phyloP scores from a whole-genome alignment of 2,888 invertebrate genomes.

The Drosophila fungiperda region DNA sequence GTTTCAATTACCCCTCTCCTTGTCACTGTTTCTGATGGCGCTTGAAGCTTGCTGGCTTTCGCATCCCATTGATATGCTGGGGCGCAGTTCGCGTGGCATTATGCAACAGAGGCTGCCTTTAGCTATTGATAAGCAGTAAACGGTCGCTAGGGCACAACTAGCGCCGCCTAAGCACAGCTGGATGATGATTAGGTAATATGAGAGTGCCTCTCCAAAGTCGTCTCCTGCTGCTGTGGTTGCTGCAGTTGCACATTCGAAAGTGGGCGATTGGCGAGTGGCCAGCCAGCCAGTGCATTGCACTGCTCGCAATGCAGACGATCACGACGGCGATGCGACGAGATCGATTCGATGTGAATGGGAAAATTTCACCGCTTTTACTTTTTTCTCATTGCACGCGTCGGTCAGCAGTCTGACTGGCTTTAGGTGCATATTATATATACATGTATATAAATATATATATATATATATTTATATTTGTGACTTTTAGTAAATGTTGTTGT shows the following conservation, averaged over 20 bases:
- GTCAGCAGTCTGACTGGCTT: constrained; percentile 33
- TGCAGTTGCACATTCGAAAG: constrained; percentile 34
- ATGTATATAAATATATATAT: constrained; percentile 4
- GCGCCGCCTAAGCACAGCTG: constrained; percentile 3
- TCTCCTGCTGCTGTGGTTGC: background rate
- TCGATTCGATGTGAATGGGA: constrained; percentile 76
- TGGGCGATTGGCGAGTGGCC: constrained; percentile 38
- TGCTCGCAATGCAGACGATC: constrained; percentile 59
- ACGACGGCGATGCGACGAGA: constrained; percentile 51
- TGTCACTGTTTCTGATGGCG: background rate
- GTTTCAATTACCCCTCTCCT: background rate
- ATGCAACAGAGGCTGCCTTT: constrained; percentile 38
- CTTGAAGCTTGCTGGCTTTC: constrained; percentile 8
- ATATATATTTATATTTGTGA: constrained; percentile 19
- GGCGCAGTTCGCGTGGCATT: constrained; percentile 44
- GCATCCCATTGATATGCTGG: constrained; percentile 74
- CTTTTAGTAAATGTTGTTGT: constrained; percentile 53
- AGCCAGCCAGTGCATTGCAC: constrained; percentile 68
- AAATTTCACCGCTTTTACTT: constrained; percentile 79
- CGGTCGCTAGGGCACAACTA: constrained; percentile 1
- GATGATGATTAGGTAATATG: constrained; percentile 37
- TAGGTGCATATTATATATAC: constrained; percentile 7
- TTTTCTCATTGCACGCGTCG: constrained; percentile 60
- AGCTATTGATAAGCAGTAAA: constrained; percentile 37
- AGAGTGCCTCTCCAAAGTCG: constrained; percentile 7